Base-by-base conservation (phyloP, 2,113 vertebrate species). In the Thamnophis sirtalis region DNA sequence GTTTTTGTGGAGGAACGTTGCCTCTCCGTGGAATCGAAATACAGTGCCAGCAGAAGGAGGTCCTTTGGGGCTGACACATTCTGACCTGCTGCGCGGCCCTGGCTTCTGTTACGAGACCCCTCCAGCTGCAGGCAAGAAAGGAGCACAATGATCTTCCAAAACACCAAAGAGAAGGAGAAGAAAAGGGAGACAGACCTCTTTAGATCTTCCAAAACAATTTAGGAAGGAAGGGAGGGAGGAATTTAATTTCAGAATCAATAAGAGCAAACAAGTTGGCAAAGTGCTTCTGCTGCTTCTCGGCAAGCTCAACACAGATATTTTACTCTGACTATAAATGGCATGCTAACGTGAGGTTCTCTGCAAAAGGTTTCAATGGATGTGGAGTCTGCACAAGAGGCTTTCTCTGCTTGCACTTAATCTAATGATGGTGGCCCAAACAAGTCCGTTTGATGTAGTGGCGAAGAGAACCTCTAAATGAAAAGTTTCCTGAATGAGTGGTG, bases 1-100 rank as follows among this genome's bases (percentile, higher is more conserved):
- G 86, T 94, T 96, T 43, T 94, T 94, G 94, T 93, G 93, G 95
- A 94, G 95, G 93, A 94, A 92, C 89, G 94, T 90, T 95, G 94
- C 94, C 88, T 96, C 95, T 86, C 94, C 0, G 0, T 56, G 84
- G 96, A 95, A 86, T 95, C 95, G 94, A 87, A 93, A 95, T 5
- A 89, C 0, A 9, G 90, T 92, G 91, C 85, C 93, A 91, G 51
- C 93, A 91, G 26, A 58, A 93, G 88, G 48, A 68, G 95, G 88
- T 56, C 49, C 87, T 80, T 91, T 91, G 26, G 87, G 48, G 89
- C n/a, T 9, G n/a, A 80, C 93, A 92, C 89, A 95, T 88, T 88
- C 73, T 95, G 94, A 94, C 92, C 92, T 0, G 0, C 1, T 0
- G 26, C 5, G 60, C 0, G 0, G 86, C 3, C 0, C 53, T 91